These are phyloP conservation scores for Trichechus manatus DNA, from an alignment of 2,113 vertebrate genomes.

Conservation along the genomic window DNA sequence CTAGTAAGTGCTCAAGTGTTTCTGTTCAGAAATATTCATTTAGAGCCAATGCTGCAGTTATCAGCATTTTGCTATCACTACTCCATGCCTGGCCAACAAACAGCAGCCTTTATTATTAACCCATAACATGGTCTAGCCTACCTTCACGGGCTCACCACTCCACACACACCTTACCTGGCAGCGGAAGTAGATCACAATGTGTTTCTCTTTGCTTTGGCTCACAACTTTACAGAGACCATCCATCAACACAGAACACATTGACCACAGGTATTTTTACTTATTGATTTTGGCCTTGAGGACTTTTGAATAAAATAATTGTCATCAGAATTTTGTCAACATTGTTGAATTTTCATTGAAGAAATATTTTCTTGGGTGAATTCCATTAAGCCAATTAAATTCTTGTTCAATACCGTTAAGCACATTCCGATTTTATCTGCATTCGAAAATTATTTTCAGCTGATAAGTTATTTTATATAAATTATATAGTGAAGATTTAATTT, in stretches of 20 bases:
- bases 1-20: no score
- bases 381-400: not conserved
- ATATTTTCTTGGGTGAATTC: not conserved
- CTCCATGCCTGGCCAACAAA: not conserved
- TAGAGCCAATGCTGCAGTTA: not conserved
- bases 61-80: not conserved
- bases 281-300: not conserved
- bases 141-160: not conserved
- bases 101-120: not conserved
- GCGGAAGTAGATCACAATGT: not conserved
- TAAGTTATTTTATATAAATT: not conserved
- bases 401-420: not conserved
- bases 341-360: not conserved
- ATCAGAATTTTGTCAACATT: not conserved
- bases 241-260: not conserved
- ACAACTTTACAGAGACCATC: not conserved
- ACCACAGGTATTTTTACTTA: not conserved
- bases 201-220: no score
- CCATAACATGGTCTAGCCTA: no score
- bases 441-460: conserved; percentile 2
- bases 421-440: not conserved
- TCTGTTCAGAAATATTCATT: not conserved
- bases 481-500: not conserved
- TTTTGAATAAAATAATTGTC: not conserved
- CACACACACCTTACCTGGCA: rapidly evolving